Evolutionary conservation across 1,140 invertebrate species (phyloP), one percentile per base, ranked within the genome.

Genomic region (Pentalonia nigronervosa): DNA sequence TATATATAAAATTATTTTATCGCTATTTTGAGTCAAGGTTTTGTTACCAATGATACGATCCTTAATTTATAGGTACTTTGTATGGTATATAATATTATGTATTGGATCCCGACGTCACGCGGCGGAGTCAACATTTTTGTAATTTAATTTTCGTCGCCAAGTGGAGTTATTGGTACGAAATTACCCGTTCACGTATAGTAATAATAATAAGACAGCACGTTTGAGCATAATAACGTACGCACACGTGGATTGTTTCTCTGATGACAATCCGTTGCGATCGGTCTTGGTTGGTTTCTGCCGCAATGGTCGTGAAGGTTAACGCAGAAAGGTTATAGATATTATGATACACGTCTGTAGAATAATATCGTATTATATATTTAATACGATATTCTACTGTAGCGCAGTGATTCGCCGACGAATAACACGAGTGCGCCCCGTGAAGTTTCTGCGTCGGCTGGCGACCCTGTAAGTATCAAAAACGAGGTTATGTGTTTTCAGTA

Each of bases 391-490:
- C 14, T 30, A 23, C 41, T 30, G 41, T 9, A 84, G 41, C 25
- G 2, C 41, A 41, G 41, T 76, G 60, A 76, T 45, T 86, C 7
- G 23, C 25, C 41, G 45, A 30, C 84, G 84, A 45, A 86, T 11
- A 11, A 30, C 84, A 47, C 23, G 41, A 45, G 84, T 47, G 84
- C 30, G 21, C 83, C 41, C 89, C 89, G 89, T 90, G 89, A 36
- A 67, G 53, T 50, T 14, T 34, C 8, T 7, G 30, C 41, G 25
- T 34, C 20, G 17, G 30, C 41, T 23, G 89, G 23, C 90, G 76
- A 92, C 91, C 91, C 91, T 92, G 91, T 92, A 48, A 48, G n/a
- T 48, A 36, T 48, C 45, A 83, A 83, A 91, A 92, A 92, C 91
- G 91, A 92, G 91, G 91, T 92, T 92, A 92, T 25, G 45, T 50